Conservation (phyloP, 2,797 vertebrate species). For the Ceryle rudis region DNA sequence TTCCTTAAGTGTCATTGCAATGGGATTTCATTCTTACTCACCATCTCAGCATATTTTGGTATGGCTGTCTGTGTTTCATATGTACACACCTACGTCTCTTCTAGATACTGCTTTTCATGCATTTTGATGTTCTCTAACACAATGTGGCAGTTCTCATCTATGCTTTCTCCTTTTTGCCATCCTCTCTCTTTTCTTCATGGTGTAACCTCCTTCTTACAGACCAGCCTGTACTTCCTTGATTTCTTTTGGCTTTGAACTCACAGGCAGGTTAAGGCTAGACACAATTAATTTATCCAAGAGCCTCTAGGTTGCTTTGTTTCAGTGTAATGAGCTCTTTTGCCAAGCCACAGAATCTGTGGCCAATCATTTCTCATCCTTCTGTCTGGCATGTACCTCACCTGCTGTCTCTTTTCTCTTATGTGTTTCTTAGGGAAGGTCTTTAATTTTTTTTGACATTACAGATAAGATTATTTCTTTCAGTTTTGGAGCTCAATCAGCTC, state of each 20-base stretch:
- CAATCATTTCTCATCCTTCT: neutral
- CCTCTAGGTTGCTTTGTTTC: constrained; percentile 7
- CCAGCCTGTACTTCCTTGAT: neutral
- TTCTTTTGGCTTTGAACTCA: neutral
- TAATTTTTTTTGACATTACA: neutral
- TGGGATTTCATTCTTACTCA: neutral
- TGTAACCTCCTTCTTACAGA: neutral
- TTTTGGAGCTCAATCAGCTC: neutral
- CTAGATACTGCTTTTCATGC: neutral
- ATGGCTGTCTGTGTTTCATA: neutral
- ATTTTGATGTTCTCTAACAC: neutral
- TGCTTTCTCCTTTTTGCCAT: neutral
- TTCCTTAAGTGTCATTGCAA: neutral
- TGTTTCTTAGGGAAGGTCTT: neutral
- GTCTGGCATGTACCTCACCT: neutral
- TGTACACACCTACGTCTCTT: neutral
- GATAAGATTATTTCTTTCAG: neutral
- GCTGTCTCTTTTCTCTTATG: neutral
- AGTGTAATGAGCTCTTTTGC: neutral
- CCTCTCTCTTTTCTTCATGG: neutral
- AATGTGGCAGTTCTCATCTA: neutral
- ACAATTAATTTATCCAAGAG: neutral
- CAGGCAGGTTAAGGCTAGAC: neutral
- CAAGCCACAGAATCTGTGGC: neutral
- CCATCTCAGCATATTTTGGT: neutral